A percentile compares a stretch with the other conserved stretches of the same genome.
phyloP scores from a whole-genome alignment of 2,797 vertebrate genomes.

The Geotrypetes seraphini region DNA sequence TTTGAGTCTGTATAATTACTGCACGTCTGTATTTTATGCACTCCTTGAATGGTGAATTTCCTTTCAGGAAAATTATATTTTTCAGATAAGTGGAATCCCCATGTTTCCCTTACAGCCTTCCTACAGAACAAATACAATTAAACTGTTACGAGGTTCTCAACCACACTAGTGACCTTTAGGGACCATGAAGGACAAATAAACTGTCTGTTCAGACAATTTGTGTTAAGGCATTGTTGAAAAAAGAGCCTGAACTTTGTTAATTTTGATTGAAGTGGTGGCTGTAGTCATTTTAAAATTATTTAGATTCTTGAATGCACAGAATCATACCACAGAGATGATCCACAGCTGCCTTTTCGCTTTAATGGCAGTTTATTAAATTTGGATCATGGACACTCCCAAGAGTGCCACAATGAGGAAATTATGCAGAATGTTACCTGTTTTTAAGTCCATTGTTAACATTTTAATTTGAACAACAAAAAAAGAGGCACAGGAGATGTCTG shows the following conservation, averaged over 20 bases:
- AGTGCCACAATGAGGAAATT: slow-evolving; percentile 63
- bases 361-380: slow-evolving; percentile 74
- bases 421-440: slow-evolving; percentile 59
- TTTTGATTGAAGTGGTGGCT: slow-evolving; percentile 67
- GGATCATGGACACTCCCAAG: slow-evolving; percentile 61
- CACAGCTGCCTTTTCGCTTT: slow-evolving; percentile 69
- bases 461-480: no score
- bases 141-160: slow-evolving; percentile 52
- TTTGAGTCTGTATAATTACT: slow-evolving; percentile 95
- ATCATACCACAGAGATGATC: slow-evolving; percentile 63
- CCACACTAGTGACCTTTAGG: slow-evolving; percentile 53
- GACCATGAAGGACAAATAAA: slow-evolving; percentile 64
- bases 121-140: slow-evolving; percentile 49
- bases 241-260: slow-evolving; percentile 66
- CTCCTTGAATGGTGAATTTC: no score
- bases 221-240: slow-evolving; percentile 58
- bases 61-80: no score
- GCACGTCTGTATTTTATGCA: slow-evolving; percentile 88
- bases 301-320: slow-evolving; percentile 63
- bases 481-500: no score
- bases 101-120: slow-evolving; percentile 35
- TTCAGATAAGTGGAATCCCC: slow-evolving; percentile 36
- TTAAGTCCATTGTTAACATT: slow-evolving; percentile 56
- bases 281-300: slow-evolving; percentile 86
- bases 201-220: slow-evolving; percentile 60